phyloP scores from a whole-genome alignment of 2,888 invertebrate species.

The Lasioglossum zephyrum region DNA sequence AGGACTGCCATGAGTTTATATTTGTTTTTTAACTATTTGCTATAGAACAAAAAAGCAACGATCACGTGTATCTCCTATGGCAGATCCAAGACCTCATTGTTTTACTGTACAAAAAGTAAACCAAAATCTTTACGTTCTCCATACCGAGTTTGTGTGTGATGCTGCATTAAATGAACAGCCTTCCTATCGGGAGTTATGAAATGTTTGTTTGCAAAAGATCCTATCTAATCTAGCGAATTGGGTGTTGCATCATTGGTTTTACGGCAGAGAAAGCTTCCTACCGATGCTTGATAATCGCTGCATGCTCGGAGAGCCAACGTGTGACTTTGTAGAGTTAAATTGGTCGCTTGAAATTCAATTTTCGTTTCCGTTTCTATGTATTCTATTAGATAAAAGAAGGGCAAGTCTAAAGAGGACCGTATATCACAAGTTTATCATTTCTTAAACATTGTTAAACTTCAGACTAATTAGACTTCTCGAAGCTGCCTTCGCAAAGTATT shows the following conservation, averaged over 20 bases:
- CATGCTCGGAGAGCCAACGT: neutral
- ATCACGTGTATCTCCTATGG: neutral
- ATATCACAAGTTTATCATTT: neutral
- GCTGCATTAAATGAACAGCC: neutral
- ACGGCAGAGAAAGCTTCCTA: neutral
- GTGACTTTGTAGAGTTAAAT: neutral
- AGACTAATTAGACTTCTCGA: neutral
- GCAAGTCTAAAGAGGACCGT: neutral
- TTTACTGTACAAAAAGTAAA: neutral
- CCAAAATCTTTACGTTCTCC: neutral
- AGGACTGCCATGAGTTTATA: neutral
- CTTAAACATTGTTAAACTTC: neutral
- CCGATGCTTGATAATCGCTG: neutral
- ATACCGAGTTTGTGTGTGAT: neutral
- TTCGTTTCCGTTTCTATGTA: slow-evolving; percentile 5
- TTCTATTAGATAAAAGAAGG: neutral
- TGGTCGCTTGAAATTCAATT: slow-evolving; percentile 10
- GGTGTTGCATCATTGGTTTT: neutral
- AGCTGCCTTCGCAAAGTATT: neutral
- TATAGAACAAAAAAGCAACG: neutral
- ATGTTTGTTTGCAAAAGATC: neutral
- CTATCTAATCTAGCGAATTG: neutral
- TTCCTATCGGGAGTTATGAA: neutral
- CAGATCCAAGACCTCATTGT: neutral
- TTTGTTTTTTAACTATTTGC: neutral